phyloP scores from a whole-genome alignment of 2,797 vertebrate species.

The Centroberyx gerrardi region DNA sequence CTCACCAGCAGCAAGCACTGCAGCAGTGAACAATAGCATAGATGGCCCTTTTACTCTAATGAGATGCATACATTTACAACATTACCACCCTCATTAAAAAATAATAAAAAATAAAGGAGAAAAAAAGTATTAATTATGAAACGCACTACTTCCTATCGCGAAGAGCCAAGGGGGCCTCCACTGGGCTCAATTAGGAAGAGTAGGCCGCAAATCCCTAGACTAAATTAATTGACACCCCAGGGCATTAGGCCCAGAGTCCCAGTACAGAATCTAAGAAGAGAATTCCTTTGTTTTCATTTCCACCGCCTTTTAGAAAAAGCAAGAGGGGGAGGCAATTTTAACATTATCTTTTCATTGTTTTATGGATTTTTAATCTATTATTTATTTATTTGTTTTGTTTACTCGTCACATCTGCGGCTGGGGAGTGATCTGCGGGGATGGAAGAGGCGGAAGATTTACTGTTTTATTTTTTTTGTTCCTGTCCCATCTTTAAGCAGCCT shows the following conservation, averaged over 20 bases:
- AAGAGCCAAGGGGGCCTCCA: conserved; percentile 85
- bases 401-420: conserved; percentile 54
- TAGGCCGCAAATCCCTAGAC: conserved; percentile 88
- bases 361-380: conserved; percentile 73
- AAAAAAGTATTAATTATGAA: conserved; percentile 87
- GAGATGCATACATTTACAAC: conserved; percentile 87
- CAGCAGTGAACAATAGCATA: conserved; percentile 74
- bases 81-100: conserved; percentile 88
- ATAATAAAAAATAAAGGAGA: conserved; percentile 83
- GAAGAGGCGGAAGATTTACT: conserved; percentile 33
- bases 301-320: conserved; percentile 76
- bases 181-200: conserved; percentile 89
- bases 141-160: conserved; percentile 82
- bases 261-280: conserved; percentile 79
- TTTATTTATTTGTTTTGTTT: conserved; percentile 77
- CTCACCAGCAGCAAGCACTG: conserved; percentile 67
- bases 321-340: conserved; percentile 68
- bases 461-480: conserved; percentile 41
- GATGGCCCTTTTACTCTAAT: conserved; percentile 80
- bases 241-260: conserved; percentile 82
- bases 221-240: conserved; percentile 90
- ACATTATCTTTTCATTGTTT: conserved; percentile 74
- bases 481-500: conserved; percentile 45
- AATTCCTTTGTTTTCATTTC: conserved; percentile 86
- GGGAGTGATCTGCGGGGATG: conserved; percentile 33